phyloP scores from a whole-genome alignment of 2,797 vertebrate species.

The Argentina silus region DNA sequence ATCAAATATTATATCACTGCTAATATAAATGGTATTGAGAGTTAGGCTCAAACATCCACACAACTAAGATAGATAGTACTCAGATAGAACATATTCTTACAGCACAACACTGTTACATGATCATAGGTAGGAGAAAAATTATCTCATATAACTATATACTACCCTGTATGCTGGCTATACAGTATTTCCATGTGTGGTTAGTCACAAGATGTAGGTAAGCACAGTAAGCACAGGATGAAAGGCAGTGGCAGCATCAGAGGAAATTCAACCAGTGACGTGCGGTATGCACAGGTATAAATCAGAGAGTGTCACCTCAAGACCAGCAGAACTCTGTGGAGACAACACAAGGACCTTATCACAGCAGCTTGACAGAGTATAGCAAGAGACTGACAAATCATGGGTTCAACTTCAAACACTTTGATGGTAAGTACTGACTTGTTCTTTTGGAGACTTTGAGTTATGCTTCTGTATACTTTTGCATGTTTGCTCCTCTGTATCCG shows the following conservation, averaged over 20 bases:
- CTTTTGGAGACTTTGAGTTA: neutral
- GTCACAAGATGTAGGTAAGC: neutral
- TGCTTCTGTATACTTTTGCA: neutral
- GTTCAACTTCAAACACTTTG: constrained; percentile 18
- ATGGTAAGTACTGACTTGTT: constrained; percentile 40
- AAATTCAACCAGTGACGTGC: constrained; percentile 2
- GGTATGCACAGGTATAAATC: constrained; percentile 1
- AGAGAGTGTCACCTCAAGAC: neutral
- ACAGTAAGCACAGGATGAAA: constrained; percentile 12
- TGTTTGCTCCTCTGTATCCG: neutral
- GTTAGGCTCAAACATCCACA: too few species aligned
- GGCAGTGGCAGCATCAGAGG: constrained; percentile 1
- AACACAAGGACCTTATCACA: constrained; percentile 12
- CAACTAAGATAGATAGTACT: too few species aligned
- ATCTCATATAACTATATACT: too few species aligned
- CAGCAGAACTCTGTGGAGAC: constrained; percentile 1
- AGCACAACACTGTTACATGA: too few species aligned
- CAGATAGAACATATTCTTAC: too few species aligned
- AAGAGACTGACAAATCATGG: constrained; percentile 29
- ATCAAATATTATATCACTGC: too few species aligned
- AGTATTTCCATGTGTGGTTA: too few species aligned
- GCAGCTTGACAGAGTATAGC: constrained; percentile 3
- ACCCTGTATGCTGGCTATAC: too few species aligned
- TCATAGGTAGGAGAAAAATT: too few species aligned
- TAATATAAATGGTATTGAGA: too few species aligned